phyloP scores from a whole-genome alignment of 2,888 invertebrate species.

The Tachina grossa region DNA sequence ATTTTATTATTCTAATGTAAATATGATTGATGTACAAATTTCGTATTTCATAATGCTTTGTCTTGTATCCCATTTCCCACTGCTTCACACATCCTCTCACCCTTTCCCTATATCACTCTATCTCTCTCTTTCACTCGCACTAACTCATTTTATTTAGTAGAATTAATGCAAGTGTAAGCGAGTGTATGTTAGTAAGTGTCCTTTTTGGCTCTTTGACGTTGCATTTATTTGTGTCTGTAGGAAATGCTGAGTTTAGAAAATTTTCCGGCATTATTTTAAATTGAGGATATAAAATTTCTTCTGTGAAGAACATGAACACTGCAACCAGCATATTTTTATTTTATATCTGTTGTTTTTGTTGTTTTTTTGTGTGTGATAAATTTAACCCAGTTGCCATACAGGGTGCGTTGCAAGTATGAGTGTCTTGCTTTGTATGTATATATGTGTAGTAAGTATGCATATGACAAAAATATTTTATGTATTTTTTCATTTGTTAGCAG shows the following conservation, averaged over 20 bases:
- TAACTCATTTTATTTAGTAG: background rate
- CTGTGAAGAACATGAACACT: constrained; percentile 25
- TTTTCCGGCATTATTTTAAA: constrained; percentile 71
- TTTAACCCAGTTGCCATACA: constrained; percentile 63
- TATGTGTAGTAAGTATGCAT: constrained; percentile 50
- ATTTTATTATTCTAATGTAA: constrained; percentile 63
- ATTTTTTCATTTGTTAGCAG: constrained; percentile 52
- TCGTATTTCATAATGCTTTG: constrained; percentile 40
- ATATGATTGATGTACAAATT: constrained; percentile 67
- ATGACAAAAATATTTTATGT: constrained; percentile 71
- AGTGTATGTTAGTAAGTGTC: constrained; percentile 51
- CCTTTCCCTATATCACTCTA: background rate
- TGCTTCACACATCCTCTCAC: background rate
- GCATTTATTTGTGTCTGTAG: constrained; percentile 62
- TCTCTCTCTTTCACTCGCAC: background rate
- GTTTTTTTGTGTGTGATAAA: too few species aligned
- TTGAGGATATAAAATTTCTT: constrained; percentile 67
- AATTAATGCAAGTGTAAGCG: constrained; percentile 26
- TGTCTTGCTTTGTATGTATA: constrained; percentile 5
- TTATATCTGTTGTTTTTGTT: background rate
- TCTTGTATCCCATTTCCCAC: background rate
- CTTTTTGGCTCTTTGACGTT: constrained; percentile 57
- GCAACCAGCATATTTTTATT: constrained; percentile 56
- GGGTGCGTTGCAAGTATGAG: constrained; percentile 2
- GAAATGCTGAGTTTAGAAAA: constrained; percentile 71